These are phyloP conservation scores for Montipora capitata DNA, from an alignment of 92 coral and sea anemone genomes.

Conservation along the genomic window DNA sequence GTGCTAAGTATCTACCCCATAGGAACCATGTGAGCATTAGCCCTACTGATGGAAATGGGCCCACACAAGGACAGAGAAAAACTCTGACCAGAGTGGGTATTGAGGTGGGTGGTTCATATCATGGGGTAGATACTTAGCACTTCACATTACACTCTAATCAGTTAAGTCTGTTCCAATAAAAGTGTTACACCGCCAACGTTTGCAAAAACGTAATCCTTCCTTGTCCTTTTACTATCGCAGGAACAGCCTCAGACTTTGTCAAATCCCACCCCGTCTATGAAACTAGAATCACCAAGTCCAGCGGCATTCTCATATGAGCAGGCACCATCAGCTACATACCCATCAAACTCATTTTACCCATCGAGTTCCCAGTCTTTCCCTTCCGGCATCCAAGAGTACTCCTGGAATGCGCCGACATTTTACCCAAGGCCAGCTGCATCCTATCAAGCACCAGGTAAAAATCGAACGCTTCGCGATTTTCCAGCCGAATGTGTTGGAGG, in stretches of 20 bases:
- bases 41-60: too few species aligned
- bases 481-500: neutral
- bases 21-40: too few species aligned
- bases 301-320: conserved; percentile 28
- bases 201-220: neutral
- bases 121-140: too few species aligned
- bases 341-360: conserved; percentile 9
- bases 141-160: too few species aligned
- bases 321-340: conserved; percentile 31
- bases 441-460: conserved; percentile 46
- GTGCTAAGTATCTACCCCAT: too few species aligned
- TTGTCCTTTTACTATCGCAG: neutral
- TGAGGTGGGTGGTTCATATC: too few species aligned
- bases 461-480: neutral
- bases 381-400: conserved; percentile 24
- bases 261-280: conserved; percentile 14
- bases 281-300: conserved; percentile 8
- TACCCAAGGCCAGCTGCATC: conserved; percentile 3
- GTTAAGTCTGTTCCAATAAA: too few species aligned
- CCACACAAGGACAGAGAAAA: too few species aligned
- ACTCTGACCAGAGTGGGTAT: too few species aligned
- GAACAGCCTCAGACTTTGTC: conserved; percentile 23
- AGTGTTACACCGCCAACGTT: too few species aligned
- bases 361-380: conserved; percentile 32
- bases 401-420: conserved; percentile 31